These are phyloP conservation scores for Bovichtus diacanthus DNA, from an alignment of 2,797 vertebrate genomes.

Conservation along the genomic window DNA sequence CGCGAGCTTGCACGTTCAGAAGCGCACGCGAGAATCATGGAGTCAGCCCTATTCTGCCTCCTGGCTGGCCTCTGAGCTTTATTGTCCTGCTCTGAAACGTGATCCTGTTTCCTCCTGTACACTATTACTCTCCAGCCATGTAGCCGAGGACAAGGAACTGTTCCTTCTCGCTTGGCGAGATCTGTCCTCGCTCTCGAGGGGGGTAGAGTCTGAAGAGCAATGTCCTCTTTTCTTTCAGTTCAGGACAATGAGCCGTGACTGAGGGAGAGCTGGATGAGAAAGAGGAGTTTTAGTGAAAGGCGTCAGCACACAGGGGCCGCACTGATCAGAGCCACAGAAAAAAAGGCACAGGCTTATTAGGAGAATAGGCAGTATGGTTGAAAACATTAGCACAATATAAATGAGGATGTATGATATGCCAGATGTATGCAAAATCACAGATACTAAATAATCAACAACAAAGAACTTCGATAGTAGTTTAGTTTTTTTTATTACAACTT, in stretches of 20 bases:
- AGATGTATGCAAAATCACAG: background rate
- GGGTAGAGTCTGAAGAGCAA: constrained; percentile 39
- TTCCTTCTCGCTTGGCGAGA: constrained; percentile 34
- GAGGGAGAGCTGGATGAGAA: constrained; percentile 24
- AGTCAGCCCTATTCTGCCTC: constrained; percentile 62
- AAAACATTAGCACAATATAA: background rate
- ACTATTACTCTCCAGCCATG: constrained; percentile 42
- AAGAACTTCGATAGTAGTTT: background rate
- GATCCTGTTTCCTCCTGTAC: constrained; percentile 60
- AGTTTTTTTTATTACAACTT: too few species aligned
- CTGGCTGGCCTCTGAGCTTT: constrained; percentile 33
- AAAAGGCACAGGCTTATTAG: background rate
- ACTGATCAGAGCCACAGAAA: background rate
- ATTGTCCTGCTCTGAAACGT: constrained; percentile 66
- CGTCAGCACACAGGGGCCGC: background rate
- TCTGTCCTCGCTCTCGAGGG: constrained; percentile 38
- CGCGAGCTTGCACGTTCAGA: background rate
- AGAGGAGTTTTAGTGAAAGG: constrained; percentile 21
- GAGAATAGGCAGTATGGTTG: background rate
- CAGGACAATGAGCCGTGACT: constrained; percentile 51
- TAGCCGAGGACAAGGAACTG: constrained; percentile 55
- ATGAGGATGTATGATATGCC: background rate
- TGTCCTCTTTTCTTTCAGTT: constrained; percentile 48
- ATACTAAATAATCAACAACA: background rate
- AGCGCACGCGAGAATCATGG: constrained; percentile 25